Evolutionary conservation across 2,888 invertebrate species (phyloP).

Genomic region (Lochmaea capreae): DNA sequence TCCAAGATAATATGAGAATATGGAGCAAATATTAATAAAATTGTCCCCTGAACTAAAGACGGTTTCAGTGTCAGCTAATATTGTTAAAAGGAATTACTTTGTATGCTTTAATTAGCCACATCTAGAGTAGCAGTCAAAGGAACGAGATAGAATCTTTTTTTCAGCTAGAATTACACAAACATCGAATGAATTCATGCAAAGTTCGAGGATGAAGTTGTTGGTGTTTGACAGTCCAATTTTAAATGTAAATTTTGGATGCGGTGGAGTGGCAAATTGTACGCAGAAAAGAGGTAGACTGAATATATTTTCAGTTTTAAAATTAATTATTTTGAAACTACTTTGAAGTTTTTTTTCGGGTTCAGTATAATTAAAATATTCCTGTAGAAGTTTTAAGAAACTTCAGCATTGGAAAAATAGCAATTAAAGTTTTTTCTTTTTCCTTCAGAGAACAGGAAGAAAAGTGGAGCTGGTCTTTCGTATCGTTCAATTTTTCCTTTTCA

Average conservation of each 20-base stretch:
- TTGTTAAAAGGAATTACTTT: neutral
- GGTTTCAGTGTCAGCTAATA: neutral
- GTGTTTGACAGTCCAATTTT: slow-evolving; percentile 36
- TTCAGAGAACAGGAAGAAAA: neutral
- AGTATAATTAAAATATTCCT: slow-evolving; percentile 26
- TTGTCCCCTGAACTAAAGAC: no score
- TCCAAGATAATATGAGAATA: no score
- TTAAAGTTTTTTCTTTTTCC: slow-evolving; percentile 6
- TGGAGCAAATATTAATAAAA: no score
- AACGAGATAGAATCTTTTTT: neutral
- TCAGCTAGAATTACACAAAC: slow-evolving; percentile 22
- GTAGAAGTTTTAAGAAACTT: neutral
- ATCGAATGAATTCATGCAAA: slow-evolving; percentile 26
- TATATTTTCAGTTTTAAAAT: slow-evolving; percentile 30
- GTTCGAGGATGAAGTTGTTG: slow-evolving; percentile 26
- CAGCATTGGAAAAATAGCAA: slow-evolving; percentile 13
- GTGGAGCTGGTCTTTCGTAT: neutral
- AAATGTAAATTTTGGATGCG: slow-evolving; percentile 35
- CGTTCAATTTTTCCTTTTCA: neutral
- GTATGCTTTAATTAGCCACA: neutral
- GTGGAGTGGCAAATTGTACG: slow-evolving; percentile 28
- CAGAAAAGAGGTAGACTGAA: slow-evolving; percentile 27
- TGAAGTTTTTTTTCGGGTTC: slow-evolving; percentile 20
- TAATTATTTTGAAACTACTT: slow-evolving; percentile 26
- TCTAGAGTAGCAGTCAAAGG: neutral